A percentile compares a stretch with the other conserved stretches of the same genome.
These are phyloP conservation scores for Drosophila hydei DNA, from an alignment of 1,140 invertebrate genomes.

Conservation along the genomic window DNA sequence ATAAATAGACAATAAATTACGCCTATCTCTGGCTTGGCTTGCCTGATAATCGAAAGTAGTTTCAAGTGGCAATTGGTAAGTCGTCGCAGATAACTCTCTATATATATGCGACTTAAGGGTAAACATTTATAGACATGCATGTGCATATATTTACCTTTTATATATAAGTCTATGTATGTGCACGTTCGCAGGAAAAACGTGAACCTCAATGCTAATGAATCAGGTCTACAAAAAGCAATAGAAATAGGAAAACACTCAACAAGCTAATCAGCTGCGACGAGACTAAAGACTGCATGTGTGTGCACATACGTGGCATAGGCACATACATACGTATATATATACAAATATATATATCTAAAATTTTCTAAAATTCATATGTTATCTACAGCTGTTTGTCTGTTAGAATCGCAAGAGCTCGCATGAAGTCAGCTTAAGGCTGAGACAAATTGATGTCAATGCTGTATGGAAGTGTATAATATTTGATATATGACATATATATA, in stretches of 20 bases:
- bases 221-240: constrained; percentile 39
- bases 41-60: constrained; percentile 10
- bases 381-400: background rate
- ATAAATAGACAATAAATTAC: constrained; percentile 49
- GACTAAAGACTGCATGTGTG: background rate
- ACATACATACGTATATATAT: background rate
- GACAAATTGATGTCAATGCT: too few relatives aligned
- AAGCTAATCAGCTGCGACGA: constrained; percentile 40
- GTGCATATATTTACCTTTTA: background rate
- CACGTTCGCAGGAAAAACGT: constrained; percentile 58
- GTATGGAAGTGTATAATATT: too few relatives aligned
- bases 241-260: constrained; percentile 49
- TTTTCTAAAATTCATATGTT: background rate
- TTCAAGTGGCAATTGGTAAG: constrained; percentile 27
- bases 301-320: background rate
- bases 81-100: constrained; percentile 24
- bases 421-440: background rate
- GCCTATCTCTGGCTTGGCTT: constrained; percentile 9
- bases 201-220: constrained; percentile 64
- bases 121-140: constrained; percentile 31
- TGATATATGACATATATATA: background rate
- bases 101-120: constrained; percentile 27
- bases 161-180: constrained; percentile 9
- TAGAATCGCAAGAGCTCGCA: background rate
- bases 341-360: background rate